Percentiles rank a stretch among this genome's conserved stretches.
Conservation (phyloP, 2,113 vertebrate species). For the Thryonomys swinderianus region DNA sequence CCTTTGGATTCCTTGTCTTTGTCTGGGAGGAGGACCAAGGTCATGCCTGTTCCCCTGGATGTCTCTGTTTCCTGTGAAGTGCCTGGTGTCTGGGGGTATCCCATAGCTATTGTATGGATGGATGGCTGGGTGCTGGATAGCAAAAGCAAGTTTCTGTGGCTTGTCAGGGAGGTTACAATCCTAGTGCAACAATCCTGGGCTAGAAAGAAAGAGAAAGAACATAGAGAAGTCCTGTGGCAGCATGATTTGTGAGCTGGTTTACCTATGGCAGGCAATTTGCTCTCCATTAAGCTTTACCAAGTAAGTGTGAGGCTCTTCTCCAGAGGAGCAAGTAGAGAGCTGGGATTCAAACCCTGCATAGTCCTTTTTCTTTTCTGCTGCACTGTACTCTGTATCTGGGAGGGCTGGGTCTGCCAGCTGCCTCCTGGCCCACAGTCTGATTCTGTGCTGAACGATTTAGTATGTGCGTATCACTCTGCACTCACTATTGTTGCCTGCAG, state of each 20-base stretch:
- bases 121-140: background rate
- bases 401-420: background rate
- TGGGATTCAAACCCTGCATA: background rate
- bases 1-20: background rate
- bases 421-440: background rate
- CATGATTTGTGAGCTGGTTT: background rate
- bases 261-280: background rate
- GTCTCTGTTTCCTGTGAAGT: background rate
- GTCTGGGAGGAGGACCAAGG: background rate
- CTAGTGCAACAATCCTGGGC: background rate
- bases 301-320: background rate
- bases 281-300: background rate
- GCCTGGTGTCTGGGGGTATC: background rate
- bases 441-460: background rate
- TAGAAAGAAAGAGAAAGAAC: background rate
- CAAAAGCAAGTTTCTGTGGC: background rate
- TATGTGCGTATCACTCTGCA: accelerated
- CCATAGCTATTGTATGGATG: background rate
- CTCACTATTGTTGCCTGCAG: background rate
- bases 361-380: background rate
- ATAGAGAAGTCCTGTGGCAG: background rate
- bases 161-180: background rate
- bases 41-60: background rate
- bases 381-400: background rate
- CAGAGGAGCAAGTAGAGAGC: background rate